Evolutionary conservation across 2,888 invertebrate species (phyloP).

Genomic region (Drosophila kuntzei): DNA sequence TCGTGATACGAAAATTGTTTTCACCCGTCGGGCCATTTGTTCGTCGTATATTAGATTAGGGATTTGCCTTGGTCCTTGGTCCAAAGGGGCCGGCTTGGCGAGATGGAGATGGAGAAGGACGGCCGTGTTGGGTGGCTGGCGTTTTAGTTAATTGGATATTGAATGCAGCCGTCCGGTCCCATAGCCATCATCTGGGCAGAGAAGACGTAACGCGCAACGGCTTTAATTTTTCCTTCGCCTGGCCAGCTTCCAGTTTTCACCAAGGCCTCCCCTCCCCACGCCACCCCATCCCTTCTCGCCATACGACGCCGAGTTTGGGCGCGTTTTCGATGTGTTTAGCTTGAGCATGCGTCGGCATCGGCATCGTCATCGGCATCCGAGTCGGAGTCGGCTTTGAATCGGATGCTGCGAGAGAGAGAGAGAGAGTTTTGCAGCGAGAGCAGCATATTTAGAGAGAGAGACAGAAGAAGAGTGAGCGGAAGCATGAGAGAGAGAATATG

Average conservation of each 20-base stretch:
- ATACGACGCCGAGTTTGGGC: constrained; percentile 36
- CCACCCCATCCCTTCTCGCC: background rate
- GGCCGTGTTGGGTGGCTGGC: constrained; percentile 15
- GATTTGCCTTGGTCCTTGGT: constrained; percentile 42
- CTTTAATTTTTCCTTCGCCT: constrained; percentile 42
- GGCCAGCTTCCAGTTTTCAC: constrained; percentile 41
- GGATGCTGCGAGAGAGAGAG: constrained; percentile 24
- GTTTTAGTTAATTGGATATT: constrained; percentile 65
- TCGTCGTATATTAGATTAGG: constrained; percentile 62
- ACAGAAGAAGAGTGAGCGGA: constrained; percentile 3
- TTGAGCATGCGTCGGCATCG: constrained; percentile 53
- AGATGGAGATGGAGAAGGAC: background rate
- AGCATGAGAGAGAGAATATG: constrained; percentile 6
- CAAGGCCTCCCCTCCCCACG: constrained; percentile 25
- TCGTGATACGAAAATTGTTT: constrained; percentile 69
- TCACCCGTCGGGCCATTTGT: constrained; percentile 62
- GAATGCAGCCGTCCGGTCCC: constrained; percentile 50
- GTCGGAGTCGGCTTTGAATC: constrained; percentile 4
- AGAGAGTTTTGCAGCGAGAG: constrained; percentile 4
- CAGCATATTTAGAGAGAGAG: constrained; percentile 3
- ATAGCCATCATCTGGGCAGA: constrained; percentile 36
- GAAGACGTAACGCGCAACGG: constrained; percentile 39
- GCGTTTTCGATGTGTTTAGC: constrained; percentile 43
- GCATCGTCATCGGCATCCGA: constrained; percentile 15
- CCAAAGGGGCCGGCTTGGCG: constrained; percentile 12